Evolutionary conservation across 1,140 invertebrate species (phyloP), one percentile per base, ranked within the genome.

Genomic region (Coelopa frigida): DNA sequence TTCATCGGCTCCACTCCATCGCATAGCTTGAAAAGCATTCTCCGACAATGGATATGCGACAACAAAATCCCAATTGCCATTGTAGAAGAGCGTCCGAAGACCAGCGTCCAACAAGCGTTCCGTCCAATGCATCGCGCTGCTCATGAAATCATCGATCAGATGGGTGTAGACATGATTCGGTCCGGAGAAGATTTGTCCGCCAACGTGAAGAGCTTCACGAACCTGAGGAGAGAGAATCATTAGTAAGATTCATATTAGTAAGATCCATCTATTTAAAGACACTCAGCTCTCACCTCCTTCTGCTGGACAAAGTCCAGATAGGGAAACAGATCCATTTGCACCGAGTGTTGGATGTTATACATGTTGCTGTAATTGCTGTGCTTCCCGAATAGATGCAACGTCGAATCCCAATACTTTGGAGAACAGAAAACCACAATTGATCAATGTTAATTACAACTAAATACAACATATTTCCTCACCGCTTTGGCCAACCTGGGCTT

Each of bases 31-130:
- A n/a, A n/a, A n/a, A n/a, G n/a, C n/a, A 44, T 78, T 78, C 49
- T 78, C 78, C 0, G 87, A 88, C 6, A 86, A 70, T 11, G 86
- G 82, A 57, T 88, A 87, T 0, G 87, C 82, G 5, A 89, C 82
- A 42, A 91, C 88, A 29, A 93, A 82, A 66, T 94, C 89, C 42
- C 91, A 69, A 61, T 91, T 87, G 6, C 89, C 89, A 60, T 83
- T 89, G 65, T 82, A 89, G 56, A 41, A 44, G 26, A 52, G 35
- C 23, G 44, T 38, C 3, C 41, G 14, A 11, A 52, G 15, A 5
- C 48, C 46, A 23, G 18, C 39, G 29, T 73, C 70, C 11, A 74
- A 33, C 2, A 93, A 58, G 46, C 81, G 77, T 43, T 78, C 74
- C 2, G 92, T 65, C 77, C 80, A 81, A n/a, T 77, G 75, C 55